Evolutionary conservation across 92 coral and sea anemone species (phyloP).

Genomic region (Porites cylindrica): DNA sequence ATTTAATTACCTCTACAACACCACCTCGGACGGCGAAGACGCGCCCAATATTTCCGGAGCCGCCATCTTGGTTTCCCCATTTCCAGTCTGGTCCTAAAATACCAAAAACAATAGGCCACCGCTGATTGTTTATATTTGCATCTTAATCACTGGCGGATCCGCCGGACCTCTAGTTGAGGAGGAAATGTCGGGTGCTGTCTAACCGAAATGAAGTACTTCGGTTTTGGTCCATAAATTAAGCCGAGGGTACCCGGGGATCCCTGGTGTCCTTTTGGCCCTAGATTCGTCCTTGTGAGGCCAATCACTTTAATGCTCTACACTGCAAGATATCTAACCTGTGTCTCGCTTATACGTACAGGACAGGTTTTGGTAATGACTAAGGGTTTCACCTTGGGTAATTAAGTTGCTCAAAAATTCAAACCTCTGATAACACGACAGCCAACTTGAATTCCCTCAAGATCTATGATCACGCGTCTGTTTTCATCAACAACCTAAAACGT

Average conservation of each 20-base stretch:
- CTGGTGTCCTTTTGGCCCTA: no score
- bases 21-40: conserved; percentile 43
- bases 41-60: conserved; percentile 34
- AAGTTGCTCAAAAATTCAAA: conserved; percentile 7
- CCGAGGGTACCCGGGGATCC: no score
- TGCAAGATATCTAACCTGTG: no score
- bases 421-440: conserved; percentile 83
- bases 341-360: background rate
- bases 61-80: conserved; percentile 49
- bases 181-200: no score
- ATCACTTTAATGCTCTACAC: no score
- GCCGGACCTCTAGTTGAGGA: no score
- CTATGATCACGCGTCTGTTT: conserved; percentile 66
- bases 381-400: background rate
- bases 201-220: no score
- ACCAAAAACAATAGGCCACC: background rate
- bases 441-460: conserved; percentile 67
- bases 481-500: conserved; percentile 64
- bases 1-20: conserved; percentile 8
- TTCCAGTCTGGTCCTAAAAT: conserved; percentile 75
- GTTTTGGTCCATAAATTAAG: no score
- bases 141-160: no score
- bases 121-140: background rate
- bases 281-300: no score
- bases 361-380: background rate